Conservation (phyloP, 2,797 vertebrate species). For the Steatocranus sp. region DNA sequence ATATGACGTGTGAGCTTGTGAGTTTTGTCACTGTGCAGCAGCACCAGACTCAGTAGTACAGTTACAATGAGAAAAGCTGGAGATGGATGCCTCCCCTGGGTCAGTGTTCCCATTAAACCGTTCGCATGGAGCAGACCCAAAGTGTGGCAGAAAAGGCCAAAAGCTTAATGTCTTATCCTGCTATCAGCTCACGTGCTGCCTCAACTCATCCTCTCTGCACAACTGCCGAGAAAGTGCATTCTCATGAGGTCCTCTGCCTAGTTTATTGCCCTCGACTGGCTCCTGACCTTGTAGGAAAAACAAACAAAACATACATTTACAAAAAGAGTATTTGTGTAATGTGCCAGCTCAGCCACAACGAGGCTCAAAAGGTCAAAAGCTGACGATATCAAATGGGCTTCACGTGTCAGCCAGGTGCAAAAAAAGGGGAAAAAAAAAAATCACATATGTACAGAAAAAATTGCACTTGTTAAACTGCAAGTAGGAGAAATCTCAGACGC, state of each 20-base stretch:
- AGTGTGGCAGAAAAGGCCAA: background rate
- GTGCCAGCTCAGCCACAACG: conserved; percentile 10
- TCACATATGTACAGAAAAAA: conserved; percentile 62
- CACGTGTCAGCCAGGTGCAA: conserved; percentile 24
- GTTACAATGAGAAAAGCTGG: conserved; percentile 46
- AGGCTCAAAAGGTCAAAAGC: conserved; percentile 49
- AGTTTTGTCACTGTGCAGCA: conserved; percentile 44
- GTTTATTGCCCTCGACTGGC: conserved; percentile 35
- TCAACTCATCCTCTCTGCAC: conserved; percentile 10
- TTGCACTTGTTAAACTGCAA: conserved; percentile 71
- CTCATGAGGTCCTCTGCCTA: background rate
- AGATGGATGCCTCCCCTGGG: background rate
- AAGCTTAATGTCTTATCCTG: conserved; percentile 4
- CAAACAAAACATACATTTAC: conserved; percentile 9
- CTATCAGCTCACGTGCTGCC: background rate
- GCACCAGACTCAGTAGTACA: conserved; percentile 75
- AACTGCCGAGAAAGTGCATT: conserved; percentile 45
- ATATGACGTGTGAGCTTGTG: conserved; percentile 53
- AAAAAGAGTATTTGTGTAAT: conserved; percentile 16
- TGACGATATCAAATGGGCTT: conserved; percentile 14
- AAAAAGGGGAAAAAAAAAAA: background rate
- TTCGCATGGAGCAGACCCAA: conserved; percentile 13
- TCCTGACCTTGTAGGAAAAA: conserved; percentile 34
- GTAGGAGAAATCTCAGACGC: conserved; percentile 13
- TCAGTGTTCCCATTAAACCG: conserved; percentile 5